Percentiles rank a stretch among this genome's conserved stretches.
Evolutionary conservation across 2,888 invertebrate species (phyloP).

Genomic region (Lycophotia porphyrea): DNA sequence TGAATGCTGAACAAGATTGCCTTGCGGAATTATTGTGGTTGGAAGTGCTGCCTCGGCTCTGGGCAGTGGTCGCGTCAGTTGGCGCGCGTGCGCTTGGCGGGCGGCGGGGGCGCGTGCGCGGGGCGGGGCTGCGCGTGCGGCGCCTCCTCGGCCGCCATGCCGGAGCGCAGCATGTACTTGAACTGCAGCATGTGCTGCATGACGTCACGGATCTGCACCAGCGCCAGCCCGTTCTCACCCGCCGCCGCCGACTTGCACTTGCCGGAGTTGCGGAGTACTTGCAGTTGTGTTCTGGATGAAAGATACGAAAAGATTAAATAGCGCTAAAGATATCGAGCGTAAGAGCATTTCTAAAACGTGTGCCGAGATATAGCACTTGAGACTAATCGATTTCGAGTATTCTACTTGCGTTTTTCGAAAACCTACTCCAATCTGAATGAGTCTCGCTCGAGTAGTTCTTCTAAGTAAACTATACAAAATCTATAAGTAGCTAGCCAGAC

Average conservation of each 20-base stretch:
- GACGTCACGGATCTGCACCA: conserved; percentile 95
- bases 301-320: no score
- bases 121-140: conserved; percentile 68
- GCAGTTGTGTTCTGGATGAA: conserved; percentile 92
- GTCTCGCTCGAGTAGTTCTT: neutral
- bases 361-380: neutral
- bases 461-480: neutral
- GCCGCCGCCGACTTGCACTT: conserved; percentile 92
- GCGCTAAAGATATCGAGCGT: neutral
- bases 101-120: conserved; percentile 69
- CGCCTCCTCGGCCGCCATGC: conserved; percentile 75
- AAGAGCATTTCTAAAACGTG: neutral
- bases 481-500: neutral
- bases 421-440: conserved; percentile 22
- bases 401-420: neutral
- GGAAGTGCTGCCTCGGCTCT: neutral
- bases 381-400: conserved; percentile 1
- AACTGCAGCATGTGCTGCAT: conserved; percentile 96
- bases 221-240: conserved; percentile 93
- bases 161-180: conserved; percentile 94
- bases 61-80: conserved; percentile 78
- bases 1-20: neutral
- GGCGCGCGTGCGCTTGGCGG: conserved; percentile 79
- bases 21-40: neutral
- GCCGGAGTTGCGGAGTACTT: conserved; percentile 94